Evolutionary conservation across 2,888 invertebrate species (phyloP), one percentile per base, ranked within the genome.

Genomic region (Oscheius sp.): DNA sequence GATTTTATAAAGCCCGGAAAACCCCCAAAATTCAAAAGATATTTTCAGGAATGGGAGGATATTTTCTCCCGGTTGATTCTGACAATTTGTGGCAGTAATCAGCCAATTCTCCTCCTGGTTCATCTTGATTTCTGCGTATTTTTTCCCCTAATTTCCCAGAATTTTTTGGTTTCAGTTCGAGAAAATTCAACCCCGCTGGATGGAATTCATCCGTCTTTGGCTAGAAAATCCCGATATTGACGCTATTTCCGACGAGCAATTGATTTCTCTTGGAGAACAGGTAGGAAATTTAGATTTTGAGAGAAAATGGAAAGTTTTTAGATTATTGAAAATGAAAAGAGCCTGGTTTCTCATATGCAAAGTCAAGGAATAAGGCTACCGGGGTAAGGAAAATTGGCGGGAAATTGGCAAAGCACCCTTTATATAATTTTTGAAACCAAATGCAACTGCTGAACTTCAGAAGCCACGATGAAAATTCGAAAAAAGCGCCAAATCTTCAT

Each of bases 311-410:
- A 1, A 59, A 29, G 21, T 1, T 5, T 55, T 25, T 25, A 66
- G 69, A 69, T 85, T 9, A 79, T 85, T 21, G 85, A 85, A 58
- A 75, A 78, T 69, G 85, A 85, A 69, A 83, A 85, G 74, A 79
- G 77, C 53, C 73, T 85, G 56, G 81, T 84, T 9, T 80, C 83
- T 0, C 77, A 82, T 43, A 78, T 84, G 79, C 85, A 85, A 56
- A 79, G 81, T 2, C 76, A 79, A 25, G 84, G 83, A 21, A 74
- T 85, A 21, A 71, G 85, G 69, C 75, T 85, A 7, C 85, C 85
- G 0, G 85, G 85, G 83, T 82, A 35, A 2, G 46, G 68, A 12
- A 45, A 49, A 49, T 18, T 18, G 49, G n/a, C 49, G 21, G 13
- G 9, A 35, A 23, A 12, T 61, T 25, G 45, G 52, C 27, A 25